These are phyloP conservation scores for Ceratina japonica DNA, from an alignment of 1,140 invertebrate genomes.

Conservation along the genomic window DNA sequence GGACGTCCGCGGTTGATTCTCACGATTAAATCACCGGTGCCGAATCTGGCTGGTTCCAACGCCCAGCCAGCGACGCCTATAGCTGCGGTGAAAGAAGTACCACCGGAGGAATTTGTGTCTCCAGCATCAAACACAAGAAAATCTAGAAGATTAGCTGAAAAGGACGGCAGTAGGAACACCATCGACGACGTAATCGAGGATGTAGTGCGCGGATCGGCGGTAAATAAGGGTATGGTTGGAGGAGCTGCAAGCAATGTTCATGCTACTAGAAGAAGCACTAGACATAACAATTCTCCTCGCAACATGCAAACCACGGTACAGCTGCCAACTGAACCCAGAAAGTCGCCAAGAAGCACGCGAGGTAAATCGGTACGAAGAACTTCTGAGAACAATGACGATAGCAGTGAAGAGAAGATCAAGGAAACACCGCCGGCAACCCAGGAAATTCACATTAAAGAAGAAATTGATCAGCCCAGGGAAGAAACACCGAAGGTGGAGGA, in stretches of 20 bases:
- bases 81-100: slow-evolving; percentile 81
- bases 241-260: slow-evolving; percentile 53
- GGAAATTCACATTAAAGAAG: slow-evolving; percentile 56
- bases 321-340: slow-evolving; percentile 79
- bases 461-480: slow-evolving; percentile 46
- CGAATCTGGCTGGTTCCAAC: slow-evolving; percentile 70
- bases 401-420: slow-evolving; percentile 80
- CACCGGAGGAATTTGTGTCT: slow-evolving; percentile 83
- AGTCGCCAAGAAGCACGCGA: slow-evolving; percentile 82
- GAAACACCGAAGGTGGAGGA: slow-evolving; percentile 58
- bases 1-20: slow-evolving; percentile 86
- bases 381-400: slow-evolving; percentile 83
- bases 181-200: slow-evolving; percentile 93
- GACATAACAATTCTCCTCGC: slow-evolving; percentile 73
- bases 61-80: slow-evolving; percentile 73
- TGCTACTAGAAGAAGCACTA: slow-evolving; percentile 71
- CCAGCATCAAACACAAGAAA: slow-evolving; percentile 83
- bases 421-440: slow-evolving; percentile 54
- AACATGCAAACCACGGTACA: slow-evolving; percentile 47
- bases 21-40: slow-evolving; percentile 87
- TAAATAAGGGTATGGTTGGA: slow-evolving; percentile 65
- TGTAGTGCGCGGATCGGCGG: slow-evolving; percentile 84
- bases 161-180: slow-evolving; percentile 86
- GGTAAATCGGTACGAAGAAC: slow-evolving; percentile 80
- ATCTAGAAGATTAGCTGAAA: slow-evolving; percentile 88